Base-by-base conservation (phyloP, 2,888 invertebrate species). In the Eupelmus urozonus region DNA sequence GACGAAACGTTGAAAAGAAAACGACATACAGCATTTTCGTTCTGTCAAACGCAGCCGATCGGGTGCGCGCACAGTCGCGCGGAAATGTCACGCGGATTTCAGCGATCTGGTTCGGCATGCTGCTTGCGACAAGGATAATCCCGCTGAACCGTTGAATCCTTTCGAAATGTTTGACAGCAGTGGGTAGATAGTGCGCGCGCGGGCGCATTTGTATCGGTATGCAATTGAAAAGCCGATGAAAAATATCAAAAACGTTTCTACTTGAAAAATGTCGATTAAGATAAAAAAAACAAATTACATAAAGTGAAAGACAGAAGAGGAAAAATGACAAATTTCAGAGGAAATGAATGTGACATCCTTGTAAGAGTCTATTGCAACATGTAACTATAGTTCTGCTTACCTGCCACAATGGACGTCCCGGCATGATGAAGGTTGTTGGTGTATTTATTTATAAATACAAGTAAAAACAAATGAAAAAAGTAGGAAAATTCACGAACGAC, bases 371-470 rank as follows among this genome's bases (percentile, higher is more conserved):
- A 16, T 45, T 16, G 45, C 16, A 34, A 13, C 16, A 16, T 16
- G 34, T 34, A n/a, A n/a, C 9, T 53, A 40, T 60, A 18, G 27
- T 25, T 70, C 3, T 1, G 45, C 91, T 91, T 90, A 94, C 94
- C 92, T 94, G 94, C 94, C 94, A 94, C 90, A 94, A 91, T 82
- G 94, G 94, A 92, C 94, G 94, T 92, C 94, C 94, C 90, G 94
- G 94, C 94, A 94, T 94, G 90, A 66, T 55, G 76, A 57, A 53
- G 49, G 34, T 20, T 59, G 34, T 20, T 42, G 49, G 23, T 20
- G 25, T 49, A 49, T 23, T 34, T 76, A 59, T 76, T 76, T 65
- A 71, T 40, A 71, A 63, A 49, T 20, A 65, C 13, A 20, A 5
- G 45, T 11, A 29, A 67, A 69, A 42, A 65, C 18, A 20, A 34